phyloP scores from a whole-genome alignment of 2,113 vertebrate species.

The Mystacornis crossleyi region DNA sequence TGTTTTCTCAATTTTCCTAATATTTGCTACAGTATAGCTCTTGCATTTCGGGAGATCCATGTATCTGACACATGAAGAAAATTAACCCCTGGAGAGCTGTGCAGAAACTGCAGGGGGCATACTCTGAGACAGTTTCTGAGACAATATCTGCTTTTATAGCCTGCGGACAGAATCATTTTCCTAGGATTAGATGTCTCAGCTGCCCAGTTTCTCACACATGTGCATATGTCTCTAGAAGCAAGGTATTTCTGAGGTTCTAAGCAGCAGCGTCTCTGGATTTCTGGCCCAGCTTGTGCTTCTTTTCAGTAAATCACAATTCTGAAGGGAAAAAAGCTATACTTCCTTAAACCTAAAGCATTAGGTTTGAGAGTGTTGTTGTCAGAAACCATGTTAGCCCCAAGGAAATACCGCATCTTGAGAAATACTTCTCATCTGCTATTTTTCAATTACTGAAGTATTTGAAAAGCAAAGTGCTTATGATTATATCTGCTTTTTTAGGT shows the following conservation, averaged over 20 bases:
- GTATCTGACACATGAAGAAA: not conserved
- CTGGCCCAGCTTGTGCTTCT: not conserved
- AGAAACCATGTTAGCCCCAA: not conserved
- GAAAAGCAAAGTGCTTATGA: not conserved
- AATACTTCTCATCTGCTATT: not conserved
- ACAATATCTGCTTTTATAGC: not conserved
- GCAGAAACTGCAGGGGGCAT: not conserved
- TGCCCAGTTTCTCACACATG: not conserved
- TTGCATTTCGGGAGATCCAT: not conserved
- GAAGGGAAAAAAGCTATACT: not conserved
- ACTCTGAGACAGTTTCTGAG: not conserved
- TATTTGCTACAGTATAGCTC: not conserved
- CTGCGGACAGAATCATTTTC: not conserved
- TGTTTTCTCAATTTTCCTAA: not conserved
- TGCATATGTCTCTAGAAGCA: not conserved
- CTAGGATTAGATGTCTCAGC: not conserved
- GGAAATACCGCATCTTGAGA: not conserved
- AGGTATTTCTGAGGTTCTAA: not conserved
- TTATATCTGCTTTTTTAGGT: constrained; percentile 36
- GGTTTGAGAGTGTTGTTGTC: not conserved
- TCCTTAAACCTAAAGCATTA: not conserved
- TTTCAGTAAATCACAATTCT: not conserved
- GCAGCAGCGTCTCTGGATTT: not conserved
- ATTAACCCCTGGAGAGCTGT: not conserved
- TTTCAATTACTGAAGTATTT: constrained; percentile 7